phyloP scores from a whole-genome alignment of 2,888 invertebrate species.

The Hypena proboscidalis region DNA sequence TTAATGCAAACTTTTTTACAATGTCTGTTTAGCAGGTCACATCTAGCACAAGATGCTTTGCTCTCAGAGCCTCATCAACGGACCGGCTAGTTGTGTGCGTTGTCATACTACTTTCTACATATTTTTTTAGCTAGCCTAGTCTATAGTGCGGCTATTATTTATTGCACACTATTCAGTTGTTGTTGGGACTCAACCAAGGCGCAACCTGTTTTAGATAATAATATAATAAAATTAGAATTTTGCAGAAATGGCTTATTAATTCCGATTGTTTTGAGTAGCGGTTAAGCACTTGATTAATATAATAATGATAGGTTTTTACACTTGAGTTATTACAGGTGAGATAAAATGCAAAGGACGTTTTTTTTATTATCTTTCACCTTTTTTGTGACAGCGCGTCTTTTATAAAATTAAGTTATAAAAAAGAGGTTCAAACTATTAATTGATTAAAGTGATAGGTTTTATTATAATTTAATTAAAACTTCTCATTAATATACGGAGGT shows the following conservation, averaged over 20 bases:
- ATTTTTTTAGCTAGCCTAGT: conserved; percentile 68
- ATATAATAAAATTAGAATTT: conserved; percentile 2
- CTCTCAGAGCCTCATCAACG: conserved; percentile 56
- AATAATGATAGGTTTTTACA: conserved; percentile 21
- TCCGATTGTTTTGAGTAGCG: conserved; percentile 13
- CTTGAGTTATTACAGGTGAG: not conserved
- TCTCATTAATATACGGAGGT: no score
- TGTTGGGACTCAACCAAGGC: not conserved
- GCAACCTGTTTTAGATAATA: conserved; percentile 6
- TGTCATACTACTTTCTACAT: conserved; percentile 81
- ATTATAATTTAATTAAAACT: no score
- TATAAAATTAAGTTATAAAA: no score
- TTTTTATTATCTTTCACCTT: not conserved
- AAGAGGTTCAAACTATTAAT: no score
- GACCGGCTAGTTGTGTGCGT: conserved; percentile 59
- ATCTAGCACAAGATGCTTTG: conserved; percentile 28
- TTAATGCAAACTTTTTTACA: no score
- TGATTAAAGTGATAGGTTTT: no score
- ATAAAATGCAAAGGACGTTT: not conserved
- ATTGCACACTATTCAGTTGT: conserved; percentile 15
- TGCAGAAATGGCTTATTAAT: conserved; percentile 16
- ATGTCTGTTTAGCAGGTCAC: no score
- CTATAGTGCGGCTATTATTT: conserved; percentile 46
- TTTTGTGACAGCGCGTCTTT: no score
- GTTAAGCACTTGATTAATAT: conserved; percentile 25